phyloP scores from a whole-genome alignment of 30 jellyfish, hydroid and myxozoan genomes.

The Mastigias papua region DNA sequence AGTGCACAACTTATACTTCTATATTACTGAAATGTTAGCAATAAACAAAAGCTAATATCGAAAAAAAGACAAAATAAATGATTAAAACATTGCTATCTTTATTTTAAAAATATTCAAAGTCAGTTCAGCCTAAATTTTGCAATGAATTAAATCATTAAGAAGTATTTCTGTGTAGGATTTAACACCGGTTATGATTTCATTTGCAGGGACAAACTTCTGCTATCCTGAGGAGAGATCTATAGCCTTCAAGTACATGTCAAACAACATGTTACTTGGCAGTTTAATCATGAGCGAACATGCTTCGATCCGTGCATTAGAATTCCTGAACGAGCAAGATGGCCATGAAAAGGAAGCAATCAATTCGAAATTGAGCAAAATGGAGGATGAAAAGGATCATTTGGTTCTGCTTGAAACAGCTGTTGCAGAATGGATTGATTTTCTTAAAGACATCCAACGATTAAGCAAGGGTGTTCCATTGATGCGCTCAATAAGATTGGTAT shows the following conservation, averaged over 20 bases:
- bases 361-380: constrained; percentile 25
- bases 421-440: constrained; percentile 40
- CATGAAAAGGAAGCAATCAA: constrained; percentile 39
- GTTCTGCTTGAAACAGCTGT: constrained; percentile 57
- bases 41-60: too few species aligned
- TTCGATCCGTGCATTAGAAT: constrained; percentile 62
- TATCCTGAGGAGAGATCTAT: constrained; percentile 46
- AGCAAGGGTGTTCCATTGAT: constrained; percentile 75
- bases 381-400: constrained; percentile 55
- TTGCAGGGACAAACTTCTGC: constrained; percentile 37
- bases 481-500: constrained; percentile 64
- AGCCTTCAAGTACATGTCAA: constrained; percentile 23
- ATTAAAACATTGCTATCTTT: too few species aligned
- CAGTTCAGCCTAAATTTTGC: too few species aligned
- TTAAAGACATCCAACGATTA: constrained; percentile 50
- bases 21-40: too few species aligned
- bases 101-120: too few species aligned
- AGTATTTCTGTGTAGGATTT: too few species aligned
- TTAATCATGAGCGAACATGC: constrained; percentile 30
- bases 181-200: too few species aligned
- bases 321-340: constrained; percentile 11
- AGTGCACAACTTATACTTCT: too few species aligned
- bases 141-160: too few species aligned
- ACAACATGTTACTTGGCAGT: constrained; percentile 36
- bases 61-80: too few species aligned